Evolutionary conservation across 2,113 vertebrate genomes (phyloP).

Genomic region (Plectropomus leopardus): DNA sequence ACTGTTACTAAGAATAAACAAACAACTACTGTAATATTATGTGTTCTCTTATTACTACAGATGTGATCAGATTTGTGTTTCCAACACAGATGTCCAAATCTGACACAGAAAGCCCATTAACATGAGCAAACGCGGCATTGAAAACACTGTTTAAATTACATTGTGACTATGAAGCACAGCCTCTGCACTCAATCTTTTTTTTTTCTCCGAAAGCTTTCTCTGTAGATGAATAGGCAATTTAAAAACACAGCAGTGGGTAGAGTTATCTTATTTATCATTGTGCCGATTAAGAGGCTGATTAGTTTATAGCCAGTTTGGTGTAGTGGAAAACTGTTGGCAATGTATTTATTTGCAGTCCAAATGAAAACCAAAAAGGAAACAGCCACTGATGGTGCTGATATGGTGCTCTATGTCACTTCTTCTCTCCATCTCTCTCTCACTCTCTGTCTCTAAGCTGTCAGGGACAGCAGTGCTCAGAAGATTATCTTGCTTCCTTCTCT

Average conservation of each 20-base stretch:
- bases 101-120: constrained; percentile 47
- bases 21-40: constrained; percentile 4
- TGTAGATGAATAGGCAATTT: constrained; percentile 82
- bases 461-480: constrained; percentile 53
- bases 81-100: constrained; percentile 38
- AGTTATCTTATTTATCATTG: constrained; percentile 78
- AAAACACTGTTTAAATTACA: constrained; percentile 60
- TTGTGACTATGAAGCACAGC: constrained; percentile 59
- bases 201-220: constrained; percentile 56
- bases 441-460: constrained; percentile 55
- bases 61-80: constrained; percentile 38
- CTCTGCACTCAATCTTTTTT: constrained; percentile 36
- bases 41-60: constrained; percentile 3
- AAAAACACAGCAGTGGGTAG: constrained; percentile 78
- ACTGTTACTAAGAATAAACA: neutral
- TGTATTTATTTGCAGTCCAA: constrained; percentile 61
- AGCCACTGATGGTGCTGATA: constrained; percentile 53
- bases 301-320: constrained; percentile 60
- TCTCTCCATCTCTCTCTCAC: neutral
- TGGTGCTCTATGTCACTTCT: constrained; percentile 10
- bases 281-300: constrained; percentile 77
- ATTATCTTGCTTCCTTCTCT: constrained; percentile 58
- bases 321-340: constrained; percentile 64
- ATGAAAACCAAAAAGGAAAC: constrained; percentile 55
- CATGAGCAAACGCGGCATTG: constrained; percentile 26